Evolutionary conservation across 1,140 invertebrate species (phyloP), one percentile per base, ranked within the genome.

Genomic region (Plutomurus gul): DNA sequence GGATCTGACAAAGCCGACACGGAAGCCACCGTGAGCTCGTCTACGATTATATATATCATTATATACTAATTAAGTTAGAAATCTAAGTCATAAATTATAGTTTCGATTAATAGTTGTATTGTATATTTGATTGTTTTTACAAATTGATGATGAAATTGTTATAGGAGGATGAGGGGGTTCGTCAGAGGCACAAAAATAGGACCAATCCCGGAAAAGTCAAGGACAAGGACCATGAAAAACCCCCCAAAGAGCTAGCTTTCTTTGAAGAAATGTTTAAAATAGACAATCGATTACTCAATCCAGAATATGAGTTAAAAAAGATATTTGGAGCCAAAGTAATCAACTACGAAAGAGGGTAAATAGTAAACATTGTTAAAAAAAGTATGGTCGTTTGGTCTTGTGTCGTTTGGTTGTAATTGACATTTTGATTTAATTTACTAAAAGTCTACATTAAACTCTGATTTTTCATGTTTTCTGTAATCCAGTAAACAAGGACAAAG

Each of bases 321-420:
- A 93, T 95, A 83, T 96, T 96, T 89, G 95, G 95, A 6, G 91
- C 92, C 10, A 92, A 92, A 86, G 91, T 93, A 75, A 89, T 94
- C 18, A 91, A 92, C 85, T 88, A 88, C 73, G 91, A 92, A 84
- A 89, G 91, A 84, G 88, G 86, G 89, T 92, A 88, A 85, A 39
- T n/a, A 37, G n/a, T 20, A 75, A 4, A 36, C 10, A n/a, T 7
- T 76, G 43, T 46, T 43, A 22, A 8, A 39, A 47, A 5, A n/a
- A n/a, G n/a, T n/a, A n/a, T n/a, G n/a, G n/a, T n/a, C n/a, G n/a
- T n/a, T n/a, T n/a, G n/a, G 20, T 56, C 13, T 49, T 74, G 18
- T 76, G 79, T 46, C 47, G 43, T 79, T 77, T 65, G 13, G n/a
- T n/a, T n/a, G n/a, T n/a, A n/a, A n/a, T n/a, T n/a, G n/a, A n/a